phyloP scores from a whole-genome alignment of 2,113 vertebrate genomes.

The Megaceryle torquata region DNA sequence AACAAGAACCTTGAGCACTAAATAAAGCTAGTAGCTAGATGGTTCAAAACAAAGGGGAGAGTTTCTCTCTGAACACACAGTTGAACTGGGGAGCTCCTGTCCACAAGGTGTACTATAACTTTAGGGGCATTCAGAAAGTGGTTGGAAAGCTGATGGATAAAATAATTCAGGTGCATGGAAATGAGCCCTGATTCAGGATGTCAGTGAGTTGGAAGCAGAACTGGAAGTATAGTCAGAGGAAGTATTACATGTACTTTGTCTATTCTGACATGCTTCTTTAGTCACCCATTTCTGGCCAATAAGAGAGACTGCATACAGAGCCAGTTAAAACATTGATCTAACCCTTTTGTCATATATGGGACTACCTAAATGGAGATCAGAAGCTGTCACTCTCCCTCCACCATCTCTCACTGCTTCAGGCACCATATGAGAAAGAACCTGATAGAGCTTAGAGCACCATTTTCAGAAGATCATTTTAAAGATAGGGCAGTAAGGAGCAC shows the following conservation, averaged over 20 bases:
- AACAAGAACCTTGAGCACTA: not conserved
- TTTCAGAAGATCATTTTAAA: not conserved
- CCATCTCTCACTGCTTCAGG: not conserved
- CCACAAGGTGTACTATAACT: not conserved
- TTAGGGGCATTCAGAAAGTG: rapidly evolving
- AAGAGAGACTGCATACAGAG: not conserved
- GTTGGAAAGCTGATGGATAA: not conserved
- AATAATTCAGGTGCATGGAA: not conserved
- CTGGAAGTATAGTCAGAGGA: not conserved
- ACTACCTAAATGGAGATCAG: not conserved
- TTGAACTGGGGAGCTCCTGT: not conserved
- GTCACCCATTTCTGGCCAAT: not conserved
- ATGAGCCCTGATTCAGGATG: not conserved
- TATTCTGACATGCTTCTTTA: not conserved
- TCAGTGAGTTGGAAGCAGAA: not conserved
- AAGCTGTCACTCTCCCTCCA: not conserved
- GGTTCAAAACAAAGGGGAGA: not conserved
- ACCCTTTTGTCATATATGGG: not conserved
- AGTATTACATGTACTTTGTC: not conserved
- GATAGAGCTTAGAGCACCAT: not conserved
- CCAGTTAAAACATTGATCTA: not conserved
- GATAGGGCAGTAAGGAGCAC: not conserved
- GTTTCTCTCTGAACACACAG: not conserved
- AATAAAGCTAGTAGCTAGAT: not conserved
- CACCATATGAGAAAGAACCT: not conserved